Percentiles rank a stretch among this genome's conserved stretches.
Evolutionary conservation across 2,797 vertebrate genomes (phyloP).

Genomic region (Cyprinodon diabolis): DNA sequence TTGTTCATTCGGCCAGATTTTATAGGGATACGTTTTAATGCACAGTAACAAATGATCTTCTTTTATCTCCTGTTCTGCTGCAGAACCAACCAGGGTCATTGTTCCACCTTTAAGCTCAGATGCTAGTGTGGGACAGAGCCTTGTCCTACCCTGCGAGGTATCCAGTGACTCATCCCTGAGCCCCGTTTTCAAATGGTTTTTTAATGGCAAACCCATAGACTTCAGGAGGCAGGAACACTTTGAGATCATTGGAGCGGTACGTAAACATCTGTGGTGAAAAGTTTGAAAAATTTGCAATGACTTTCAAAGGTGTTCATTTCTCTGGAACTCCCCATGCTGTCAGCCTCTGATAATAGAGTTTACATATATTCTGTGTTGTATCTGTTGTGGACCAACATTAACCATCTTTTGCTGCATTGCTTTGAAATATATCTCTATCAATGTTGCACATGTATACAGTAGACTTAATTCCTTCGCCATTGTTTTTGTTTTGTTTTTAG

Average conservation of each 20-base stretch:
- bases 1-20: slow-evolving; percentile 42
- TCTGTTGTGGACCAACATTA: background rate
- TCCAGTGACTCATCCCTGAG: slow-evolving; percentile 83
- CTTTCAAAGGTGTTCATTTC: background rate
- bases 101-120: slow-evolving; percentile 85
- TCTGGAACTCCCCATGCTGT: background rate
- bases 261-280: background rate
- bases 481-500: background rate
- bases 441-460: no score
- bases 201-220: slow-evolving; percentile 85
- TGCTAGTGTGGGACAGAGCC: slow-evolving; percentile 87
- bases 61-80: slow-evolving; percentile 16
- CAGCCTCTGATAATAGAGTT: background rate
- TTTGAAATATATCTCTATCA: background rate
- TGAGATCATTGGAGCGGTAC: slow-evolving; percentile 88
- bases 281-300: background rate
- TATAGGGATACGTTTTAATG: slow-evolving; percentile 10
- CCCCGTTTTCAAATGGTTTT: slow-evolving; percentile 86
- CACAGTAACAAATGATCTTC: slow-evolving; percentile 9
- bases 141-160: slow-evolving; percentile 88
- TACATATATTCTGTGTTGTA: background rate
- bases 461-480: background rate
- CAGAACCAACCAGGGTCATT: slow-evolving; percentile 86
- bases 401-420: background rate
- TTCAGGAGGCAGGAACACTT: slow-evolving; percentile 85